Percentiles rank a stretch among this genome's conserved stretches.
Conservation (phyloP, 2,888 invertebrate species). For the Drosophila birchii region DNA sequence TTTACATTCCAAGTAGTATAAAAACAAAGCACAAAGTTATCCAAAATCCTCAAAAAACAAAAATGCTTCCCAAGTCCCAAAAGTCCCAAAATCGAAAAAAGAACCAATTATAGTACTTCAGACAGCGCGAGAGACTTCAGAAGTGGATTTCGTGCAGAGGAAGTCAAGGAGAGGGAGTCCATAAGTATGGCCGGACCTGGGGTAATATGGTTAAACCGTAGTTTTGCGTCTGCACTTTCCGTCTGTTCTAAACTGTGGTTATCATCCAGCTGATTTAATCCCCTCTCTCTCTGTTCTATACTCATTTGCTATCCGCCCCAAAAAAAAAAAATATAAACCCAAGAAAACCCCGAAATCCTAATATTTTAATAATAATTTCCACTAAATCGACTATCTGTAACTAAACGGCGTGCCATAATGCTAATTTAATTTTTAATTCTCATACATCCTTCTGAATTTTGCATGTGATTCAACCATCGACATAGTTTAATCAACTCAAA, state of each 20-base stretch:
- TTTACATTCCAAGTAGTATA: constrained; percentile 50
- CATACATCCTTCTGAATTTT: constrained; percentile 8
- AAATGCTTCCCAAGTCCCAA: constrained; percentile 34
- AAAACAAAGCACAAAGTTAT: constrained; percentile 45
- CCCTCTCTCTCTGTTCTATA: constrained; percentile 47
- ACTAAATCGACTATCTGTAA: constrained; percentile 31
- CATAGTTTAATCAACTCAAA: constrained; percentile 5
- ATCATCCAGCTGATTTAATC: constrained; percentile 44
- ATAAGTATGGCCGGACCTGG: constrained; percentile 70
- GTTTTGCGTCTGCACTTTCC: constrained; percentile 58
- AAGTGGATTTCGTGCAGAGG: constrained; percentile 25
- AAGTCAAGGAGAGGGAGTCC: constrained; percentile 33
- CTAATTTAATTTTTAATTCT: constrained; percentile 1
- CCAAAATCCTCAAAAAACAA: constrained; percentile 16
- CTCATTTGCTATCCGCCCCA: constrained; percentile 31
- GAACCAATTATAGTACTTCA: constrained; percentile 25
- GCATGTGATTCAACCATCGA: constrained; percentile 25
- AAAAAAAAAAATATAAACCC: constrained; percentile 14
- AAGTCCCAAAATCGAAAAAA: constrained; percentile 18
- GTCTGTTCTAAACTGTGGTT: constrained; percentile 66
- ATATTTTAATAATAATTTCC: constrained; percentile 32
- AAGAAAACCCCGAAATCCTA: constrained; percentile 51
- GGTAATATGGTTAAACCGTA: constrained; percentile 79
- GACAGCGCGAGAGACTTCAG: constrained; percentile 30
- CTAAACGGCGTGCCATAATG: constrained; percentile 39